Evolutionary conservation across 2,888 invertebrate species (phyloP).

Genomic region (Ligdia adustata): DNA sequence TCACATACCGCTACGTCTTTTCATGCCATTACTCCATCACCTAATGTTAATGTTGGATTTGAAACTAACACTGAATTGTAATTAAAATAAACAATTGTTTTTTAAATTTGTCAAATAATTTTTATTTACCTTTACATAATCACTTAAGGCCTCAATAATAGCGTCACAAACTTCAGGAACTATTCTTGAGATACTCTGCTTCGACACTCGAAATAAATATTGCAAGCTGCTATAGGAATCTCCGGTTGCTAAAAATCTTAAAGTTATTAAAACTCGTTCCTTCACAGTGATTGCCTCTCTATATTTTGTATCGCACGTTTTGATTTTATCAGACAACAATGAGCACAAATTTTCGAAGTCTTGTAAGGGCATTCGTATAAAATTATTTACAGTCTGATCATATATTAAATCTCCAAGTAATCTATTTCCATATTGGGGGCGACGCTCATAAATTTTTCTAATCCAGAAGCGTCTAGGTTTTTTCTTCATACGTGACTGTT

Average conservation of each 20-base stretch:
- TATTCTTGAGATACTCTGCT: slow-evolving; percentile 15
- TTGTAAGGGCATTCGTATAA: too few species aligned
- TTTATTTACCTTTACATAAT: slow-evolving; percentile 25
- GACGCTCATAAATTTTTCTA: too few species aligned
- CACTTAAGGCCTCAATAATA: slow-evolving; percentile 8
- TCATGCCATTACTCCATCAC: slow-evolving; percentile 2
- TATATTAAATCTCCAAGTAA: too few species aligned
- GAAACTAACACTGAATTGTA: slow-evolving; percentile 3
- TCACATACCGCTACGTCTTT: slow-evolving; percentile 5
- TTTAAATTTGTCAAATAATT: slow-evolving; percentile 10
- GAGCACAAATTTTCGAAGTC: too few species aligned
- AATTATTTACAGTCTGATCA: too few species aligned
- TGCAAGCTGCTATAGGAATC: slow-evolving; percentile 23
- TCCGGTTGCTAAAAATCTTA: slow-evolving; percentile 28
- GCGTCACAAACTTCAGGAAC: too few species aligned
- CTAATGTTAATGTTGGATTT: neutral
- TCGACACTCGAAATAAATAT: slow-evolving; percentile 14
- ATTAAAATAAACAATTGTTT: slow-evolving; percentile 13
- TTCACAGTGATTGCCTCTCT: slow-evolving; percentile 18
- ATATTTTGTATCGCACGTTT: too few species aligned
- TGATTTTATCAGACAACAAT: too few species aligned
- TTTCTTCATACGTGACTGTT: too few species aligned
- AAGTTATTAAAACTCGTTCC: slow-evolving; percentile 24
- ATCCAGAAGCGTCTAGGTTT: too few species aligned
- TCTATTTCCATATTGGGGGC: too few species aligned